Evolutionary conservation across 2,113 vertebrate genomes (phyloP).

Genomic region (Trachemys scripta): DNA sequence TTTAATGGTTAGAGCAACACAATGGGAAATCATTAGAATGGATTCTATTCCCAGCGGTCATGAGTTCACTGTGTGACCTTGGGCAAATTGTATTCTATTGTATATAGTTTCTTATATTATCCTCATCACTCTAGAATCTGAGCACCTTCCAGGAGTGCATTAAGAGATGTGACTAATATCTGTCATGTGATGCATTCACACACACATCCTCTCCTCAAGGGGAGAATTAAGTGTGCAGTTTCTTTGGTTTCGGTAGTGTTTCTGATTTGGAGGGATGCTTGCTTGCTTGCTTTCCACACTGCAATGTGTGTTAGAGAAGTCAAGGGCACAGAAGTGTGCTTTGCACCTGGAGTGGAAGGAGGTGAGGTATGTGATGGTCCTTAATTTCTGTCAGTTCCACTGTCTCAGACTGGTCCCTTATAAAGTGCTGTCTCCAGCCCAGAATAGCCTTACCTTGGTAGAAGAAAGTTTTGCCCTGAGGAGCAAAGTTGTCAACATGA

Average conservation of each 20-base stretch:
- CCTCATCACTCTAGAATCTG: background rate
- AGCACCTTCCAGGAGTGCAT: background rate
- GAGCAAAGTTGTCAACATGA: constrained; percentile 16
- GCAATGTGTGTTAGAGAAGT: background rate
- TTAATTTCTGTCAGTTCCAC: constrained; percentile 22
- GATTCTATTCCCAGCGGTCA: background rate
- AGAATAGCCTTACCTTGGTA: constrained; percentile 11
- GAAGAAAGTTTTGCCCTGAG: background rate
- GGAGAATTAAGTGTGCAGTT: background rate
- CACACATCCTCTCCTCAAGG: background rate
- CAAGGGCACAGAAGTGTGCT: background rate
- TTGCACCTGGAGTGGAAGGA: background rate
- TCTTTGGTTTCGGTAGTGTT: background rate
- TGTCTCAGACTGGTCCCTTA: background rate
- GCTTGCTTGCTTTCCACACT: background rate
- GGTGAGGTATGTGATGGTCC: background rate
- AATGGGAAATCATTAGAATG: background rate
- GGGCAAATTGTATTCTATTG: background rate
- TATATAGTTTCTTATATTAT: background rate
- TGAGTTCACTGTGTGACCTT: rapidly evolving
- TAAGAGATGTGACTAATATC: background rate
- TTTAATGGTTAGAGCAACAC: background rate
- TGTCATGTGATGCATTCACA: background rate
- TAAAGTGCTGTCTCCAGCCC: background rate
- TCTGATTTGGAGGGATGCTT: background rate